Evolutionary conservation across 2,888 invertebrate genomes (phyloP).

Genomic region (Acronicta alni): DNA sequence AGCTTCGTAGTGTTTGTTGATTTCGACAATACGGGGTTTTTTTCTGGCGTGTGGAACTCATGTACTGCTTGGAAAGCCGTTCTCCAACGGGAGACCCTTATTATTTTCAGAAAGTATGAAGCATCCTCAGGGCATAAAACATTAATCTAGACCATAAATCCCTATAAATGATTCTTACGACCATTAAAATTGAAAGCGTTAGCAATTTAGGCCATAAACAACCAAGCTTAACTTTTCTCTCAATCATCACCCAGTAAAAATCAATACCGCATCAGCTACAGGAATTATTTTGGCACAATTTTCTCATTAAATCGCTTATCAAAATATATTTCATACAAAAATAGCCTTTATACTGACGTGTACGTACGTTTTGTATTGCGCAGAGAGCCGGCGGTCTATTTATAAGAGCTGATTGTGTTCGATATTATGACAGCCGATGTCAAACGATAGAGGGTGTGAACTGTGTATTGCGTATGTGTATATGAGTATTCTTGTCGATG

Average conservation of each 20-base stretch:
- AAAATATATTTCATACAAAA: slow-evolving; percentile 46
- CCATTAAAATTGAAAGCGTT: slow-evolving; percentile 1
- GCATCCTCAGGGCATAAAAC: too few relatives aligned
- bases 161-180: too few relatives aligned
- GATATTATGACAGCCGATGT: slow-evolving; percentile 53
- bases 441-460: slow-evolving; percentile 46
- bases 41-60: too few relatives aligned
- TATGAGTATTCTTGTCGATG: slow-evolving; percentile 7
- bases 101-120: too few relatives aligned
- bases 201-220: slow-evolving; percentile 25
- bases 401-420: slow-evolving; percentile 45
- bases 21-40: too few relatives aligned
- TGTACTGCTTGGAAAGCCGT: too few relatives aligned
- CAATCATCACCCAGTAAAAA: slow-evolving; percentile 30
- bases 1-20: too few relatives aligned
- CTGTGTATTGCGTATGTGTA: slow-evolving; percentile 26
- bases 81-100: too few relatives aligned
- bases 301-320: slow-evolving; percentile 48
- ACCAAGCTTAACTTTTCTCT: slow-evolving; percentile 19
- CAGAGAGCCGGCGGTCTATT: slow-evolving; percentile 34
- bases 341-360: slow-evolving; percentile 32
- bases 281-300: slow-evolving; percentile 48
- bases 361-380: slow-evolving; percentile 24
- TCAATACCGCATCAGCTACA: slow-evolving; percentile 30
- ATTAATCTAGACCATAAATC: too few relatives aligned